Evolutionary conservation across 1,140 invertebrate species (phyloP), one percentile per base, ranked within the genome.

Genomic region (Atta texana): DNA sequence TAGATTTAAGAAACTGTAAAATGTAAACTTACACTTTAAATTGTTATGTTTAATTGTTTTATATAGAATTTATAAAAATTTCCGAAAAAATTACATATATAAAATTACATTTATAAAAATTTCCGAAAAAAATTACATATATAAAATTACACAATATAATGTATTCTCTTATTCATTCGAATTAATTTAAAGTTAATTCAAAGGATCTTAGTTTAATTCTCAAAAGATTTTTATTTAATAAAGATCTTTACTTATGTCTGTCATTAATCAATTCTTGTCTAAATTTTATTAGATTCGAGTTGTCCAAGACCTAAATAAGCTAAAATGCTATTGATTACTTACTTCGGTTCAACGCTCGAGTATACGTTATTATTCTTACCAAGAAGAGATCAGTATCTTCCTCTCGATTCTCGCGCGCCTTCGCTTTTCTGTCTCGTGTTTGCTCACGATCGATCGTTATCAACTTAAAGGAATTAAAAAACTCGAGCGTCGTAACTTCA

Each of bases 391-490:
- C 31, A 14, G 16, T 68, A 69, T 68, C 61, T 53, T 78, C 28
- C 61, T 53, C 24, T 39, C 34, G 34, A 39, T 61, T 51, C 24
- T 51, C n/a, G 18, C 31, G 28, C 28, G 31, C 49, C 78, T 59
- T 69, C 31, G 57, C 24, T 31, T 34, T 12, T 51, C 39, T 3
- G 51, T 71, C 64, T 51, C 34, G 34, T 81, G 64, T 57, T 81
- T 81, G 51, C 34, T n/a, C 51, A 28, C 51, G 64, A 81, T 71
- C 66, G 64, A 81, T 81, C 34, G 64, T 71, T 71, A 81, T 71
- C 78, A 44, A 8, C 34, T 71, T 81, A 81, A 81, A 71, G 51
- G 51, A 71, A 81, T 71, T 16, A 81, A 66, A 81, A 76, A 51
- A 49, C n/a, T 21, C 49, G 49, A 21, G 31, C 78, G 10, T 71